These are phyloP conservation scores for Procapra przewalskii DNA, from an alignment of 2,113 vertebrate genomes.

Conservation along the genomic window DNA sequence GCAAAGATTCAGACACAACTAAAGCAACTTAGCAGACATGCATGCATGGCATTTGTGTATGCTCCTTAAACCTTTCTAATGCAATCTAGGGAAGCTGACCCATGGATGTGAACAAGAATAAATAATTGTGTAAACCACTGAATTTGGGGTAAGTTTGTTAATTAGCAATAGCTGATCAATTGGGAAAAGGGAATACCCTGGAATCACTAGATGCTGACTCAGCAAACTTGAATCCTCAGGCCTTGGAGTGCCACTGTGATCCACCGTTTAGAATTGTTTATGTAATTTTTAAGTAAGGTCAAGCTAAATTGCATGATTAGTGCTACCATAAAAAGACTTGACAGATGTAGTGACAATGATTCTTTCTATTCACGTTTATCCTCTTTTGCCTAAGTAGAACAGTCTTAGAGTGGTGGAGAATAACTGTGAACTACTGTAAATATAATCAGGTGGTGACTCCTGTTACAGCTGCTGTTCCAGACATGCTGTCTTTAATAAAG, in stretches of 20 bases:
- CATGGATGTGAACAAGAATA: background rate
- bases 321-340: background rate
- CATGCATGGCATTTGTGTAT: background rate
- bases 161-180: background rate
- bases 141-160: background rate
- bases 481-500: background rate
- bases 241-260: background rate
- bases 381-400: background rate
- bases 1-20: accelerated
- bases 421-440: background rate
- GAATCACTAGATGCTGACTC: background rate
- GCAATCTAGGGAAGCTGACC: background rate
- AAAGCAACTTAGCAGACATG: background rate
- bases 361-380: background rate
- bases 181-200: background rate
- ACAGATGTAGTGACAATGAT: background rate
- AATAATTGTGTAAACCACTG: background rate
- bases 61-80: background rate
- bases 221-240: background rate
- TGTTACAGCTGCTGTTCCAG: background rate
- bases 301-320: background rate
- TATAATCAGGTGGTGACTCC: background rate
- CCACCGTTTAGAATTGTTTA: background rate
- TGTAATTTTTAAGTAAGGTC: background rate
- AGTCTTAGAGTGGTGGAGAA: background rate